Evolutionary conservation across 2,888 invertebrate species (phyloP).

Genomic region (Cosmopolites sordidus): DNA sequence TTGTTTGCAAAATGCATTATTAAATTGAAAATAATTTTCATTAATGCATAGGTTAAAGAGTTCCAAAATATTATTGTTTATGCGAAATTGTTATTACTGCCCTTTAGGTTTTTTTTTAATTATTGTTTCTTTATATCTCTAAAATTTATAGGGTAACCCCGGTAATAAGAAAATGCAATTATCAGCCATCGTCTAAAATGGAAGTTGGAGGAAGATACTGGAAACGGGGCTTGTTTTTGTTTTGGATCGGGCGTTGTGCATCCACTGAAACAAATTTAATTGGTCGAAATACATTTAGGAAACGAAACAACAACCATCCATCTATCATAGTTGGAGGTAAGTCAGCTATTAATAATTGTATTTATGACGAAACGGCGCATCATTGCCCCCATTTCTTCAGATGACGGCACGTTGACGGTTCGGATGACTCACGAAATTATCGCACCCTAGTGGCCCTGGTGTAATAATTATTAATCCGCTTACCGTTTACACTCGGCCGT

Average conservation of each 20-base stretch:
- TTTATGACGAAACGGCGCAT: constrained; percentile 41
- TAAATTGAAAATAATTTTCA: too few relatives aligned
- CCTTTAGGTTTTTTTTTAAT: too few relatives aligned
- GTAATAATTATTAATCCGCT: constrained; percentile 42
- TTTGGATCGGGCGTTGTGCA: constrained; percentile 13
- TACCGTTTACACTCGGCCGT: constrained; percentile 33
- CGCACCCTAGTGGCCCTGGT: constrained; percentile 37
- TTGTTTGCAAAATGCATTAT: too few relatives aligned
- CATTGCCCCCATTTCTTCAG: constrained; percentile 43
- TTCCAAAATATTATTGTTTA: too few relatives aligned
- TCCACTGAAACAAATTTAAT: constrained; percentile 29
- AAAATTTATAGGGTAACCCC: too few relatives aligned
- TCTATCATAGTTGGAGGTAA: constrained; percentile 39
- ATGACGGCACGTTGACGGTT: constrained; percentile 32
- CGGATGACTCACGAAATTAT: constrained; percentile 43
- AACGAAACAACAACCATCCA: constrained; percentile 28
- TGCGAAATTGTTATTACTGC: too few relatives aligned
- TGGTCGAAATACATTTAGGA: constrained; percentile 30
- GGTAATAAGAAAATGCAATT: too few relatives aligned
- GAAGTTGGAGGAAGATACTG: too few relatives aligned
- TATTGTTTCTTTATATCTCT: too few relatives aligned
- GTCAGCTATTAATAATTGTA: constrained; percentile 43
- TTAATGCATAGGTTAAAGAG: too few relatives aligned
- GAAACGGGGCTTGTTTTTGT: constrained; percentile 18
- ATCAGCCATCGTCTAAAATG: too few relatives aligned